These are phyloP conservation scores for Ophiothrix spiculata DNA, from an alignment of 35 echinoderm and acorn worm genomes.

Conservation along the genomic window DNA sequence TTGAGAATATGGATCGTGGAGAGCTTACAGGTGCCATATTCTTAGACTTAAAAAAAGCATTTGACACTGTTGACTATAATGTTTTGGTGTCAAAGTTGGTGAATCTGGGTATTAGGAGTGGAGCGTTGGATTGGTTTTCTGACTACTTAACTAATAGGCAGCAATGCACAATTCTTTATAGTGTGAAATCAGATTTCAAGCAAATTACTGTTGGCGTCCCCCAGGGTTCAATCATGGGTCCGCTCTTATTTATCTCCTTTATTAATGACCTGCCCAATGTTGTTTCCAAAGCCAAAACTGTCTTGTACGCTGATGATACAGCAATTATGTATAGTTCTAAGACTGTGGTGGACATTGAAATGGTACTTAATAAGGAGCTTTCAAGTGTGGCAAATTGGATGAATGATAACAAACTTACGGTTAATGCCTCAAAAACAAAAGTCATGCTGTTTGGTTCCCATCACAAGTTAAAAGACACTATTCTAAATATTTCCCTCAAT, in stretches of 20 bases:
- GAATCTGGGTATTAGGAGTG: background rate
- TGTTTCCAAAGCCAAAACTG: too few relatives aligned
- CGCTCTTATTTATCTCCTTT: conserved; percentile 8
- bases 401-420: too few relatives aligned
- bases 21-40: conserved; percentile 13
- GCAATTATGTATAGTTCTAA: conserved; percentile 18
- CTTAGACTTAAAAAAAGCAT: conserved; percentile 27
- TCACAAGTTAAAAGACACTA: too few relatives aligned
- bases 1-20: background rate
- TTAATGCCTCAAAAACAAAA: too few relatives aligned
- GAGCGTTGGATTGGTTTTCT: conserved; percentile 4
- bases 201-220: conserved; percentile 1
- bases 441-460: too few relatives aligned
- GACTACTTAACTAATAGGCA: background rate
- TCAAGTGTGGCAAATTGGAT: too few relatives aligned
- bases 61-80: conserved; percentile 7
- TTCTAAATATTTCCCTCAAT: too few relatives aligned
- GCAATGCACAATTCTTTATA: background rate
- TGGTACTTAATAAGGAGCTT: too few relatives aligned
- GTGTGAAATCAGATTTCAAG: background rate
- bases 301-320: background rate
- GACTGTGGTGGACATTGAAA: too few relatives aligned
- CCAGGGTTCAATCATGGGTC: background rate
- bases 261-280: background rate
- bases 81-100: background rate